These are phyloP conservation scores for Drosophila monieri DNA, from an alignment of 2,888 invertebrate species.

Conservation along the genomic window DNA sequence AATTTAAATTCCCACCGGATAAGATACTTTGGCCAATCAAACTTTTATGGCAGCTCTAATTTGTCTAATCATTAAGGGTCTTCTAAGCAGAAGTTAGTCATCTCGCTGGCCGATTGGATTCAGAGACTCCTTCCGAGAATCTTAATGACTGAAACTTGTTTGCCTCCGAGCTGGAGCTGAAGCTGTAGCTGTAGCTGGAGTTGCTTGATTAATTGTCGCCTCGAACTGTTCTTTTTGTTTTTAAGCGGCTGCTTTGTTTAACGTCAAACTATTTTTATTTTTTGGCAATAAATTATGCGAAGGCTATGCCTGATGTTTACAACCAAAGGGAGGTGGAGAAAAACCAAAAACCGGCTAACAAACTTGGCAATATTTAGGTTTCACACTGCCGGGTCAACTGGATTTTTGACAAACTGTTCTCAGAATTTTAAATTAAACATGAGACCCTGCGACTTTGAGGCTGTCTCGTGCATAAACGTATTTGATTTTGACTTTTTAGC, in stretches of 20 bases:
- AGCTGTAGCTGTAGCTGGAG: constrained; percentile 26
- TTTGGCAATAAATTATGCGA: constrained; percentile 49
- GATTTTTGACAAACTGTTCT: constrained; percentile 36
- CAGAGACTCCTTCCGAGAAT: constrained; percentile 58
- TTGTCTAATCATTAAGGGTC: constrained; percentile 5
- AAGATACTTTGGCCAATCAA: neutral
- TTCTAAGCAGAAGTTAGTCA: constrained; percentile 24
- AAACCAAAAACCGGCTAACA: constrained; percentile 19
- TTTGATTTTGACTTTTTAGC: constrained; percentile 8
- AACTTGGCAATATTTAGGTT: constrained; percentile 28
- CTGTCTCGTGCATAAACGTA: constrained; percentile 13
- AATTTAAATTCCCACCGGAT: constrained; percentile 4
- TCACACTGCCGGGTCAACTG: constrained; percentile 21
- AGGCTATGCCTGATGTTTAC: constrained; percentile 44
- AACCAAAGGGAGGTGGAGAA: constrained; percentile 13
- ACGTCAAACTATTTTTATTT: constrained; percentile 28
- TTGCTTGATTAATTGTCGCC: constrained; percentile 60
- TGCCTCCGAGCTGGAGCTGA: constrained; percentile 35
- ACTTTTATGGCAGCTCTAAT: constrained; percentile 15
- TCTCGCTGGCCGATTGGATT: neutral
- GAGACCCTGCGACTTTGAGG: constrained; percentile 1
- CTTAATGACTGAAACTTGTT: constrained; percentile 31
- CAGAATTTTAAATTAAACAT: constrained; percentile 35
- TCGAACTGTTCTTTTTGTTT: constrained; percentile 18
- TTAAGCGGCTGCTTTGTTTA: constrained; percentile 11